phyloP scores from a whole-genome alignment of 92 coral and sea anemone species.

The Phenganax marumi region DNA sequence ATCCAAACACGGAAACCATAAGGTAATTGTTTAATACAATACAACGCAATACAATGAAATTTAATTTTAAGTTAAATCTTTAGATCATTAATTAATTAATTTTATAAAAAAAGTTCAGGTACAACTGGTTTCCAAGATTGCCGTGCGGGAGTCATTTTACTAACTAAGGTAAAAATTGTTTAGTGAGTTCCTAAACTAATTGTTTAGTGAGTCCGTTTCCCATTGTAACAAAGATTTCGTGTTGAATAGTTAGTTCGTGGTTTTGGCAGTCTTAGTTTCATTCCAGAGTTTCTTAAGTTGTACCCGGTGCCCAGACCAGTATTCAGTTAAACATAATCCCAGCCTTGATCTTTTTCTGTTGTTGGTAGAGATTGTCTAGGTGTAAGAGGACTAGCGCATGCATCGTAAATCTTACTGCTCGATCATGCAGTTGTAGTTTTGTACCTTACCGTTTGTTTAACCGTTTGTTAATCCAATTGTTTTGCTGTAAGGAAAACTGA shows the following conservation, averaged over 20 bases:
- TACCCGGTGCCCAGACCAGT: neutral
- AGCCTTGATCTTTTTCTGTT: neutral
- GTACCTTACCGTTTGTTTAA: too few relatives aligned
- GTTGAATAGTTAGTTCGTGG: constrained; percentile 5
- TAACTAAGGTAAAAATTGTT: neutral
- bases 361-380: neutral
- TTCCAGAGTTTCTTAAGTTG: constrained; percentile 22
- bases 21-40: too few relatives aligned
- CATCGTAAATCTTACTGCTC: constrained; percentile 30
- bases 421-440: constrained; percentile 40
- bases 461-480: constrained; percentile 15
- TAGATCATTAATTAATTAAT: neutral
- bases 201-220: neutral
- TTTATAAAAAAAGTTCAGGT: neutral
- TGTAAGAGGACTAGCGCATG: neutral
- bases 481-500: too few relatives aligned
- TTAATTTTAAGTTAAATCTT: neutral
- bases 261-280: constrained; percentile 1
- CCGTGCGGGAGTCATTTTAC: too few relatives aligned
- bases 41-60: too few relatives aligned
- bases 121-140: too few relatives aligned
- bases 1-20: too few relatives aligned
- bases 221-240: constrained; percentile 9
- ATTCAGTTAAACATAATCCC: neutral
- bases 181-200: neutral